A percentile compares a stretch with the other conserved stretches of the same genome.
phyloP scores from a whole-genome alignment of 1,140 invertebrate species.

The Probaryconus sp. region DNA sequence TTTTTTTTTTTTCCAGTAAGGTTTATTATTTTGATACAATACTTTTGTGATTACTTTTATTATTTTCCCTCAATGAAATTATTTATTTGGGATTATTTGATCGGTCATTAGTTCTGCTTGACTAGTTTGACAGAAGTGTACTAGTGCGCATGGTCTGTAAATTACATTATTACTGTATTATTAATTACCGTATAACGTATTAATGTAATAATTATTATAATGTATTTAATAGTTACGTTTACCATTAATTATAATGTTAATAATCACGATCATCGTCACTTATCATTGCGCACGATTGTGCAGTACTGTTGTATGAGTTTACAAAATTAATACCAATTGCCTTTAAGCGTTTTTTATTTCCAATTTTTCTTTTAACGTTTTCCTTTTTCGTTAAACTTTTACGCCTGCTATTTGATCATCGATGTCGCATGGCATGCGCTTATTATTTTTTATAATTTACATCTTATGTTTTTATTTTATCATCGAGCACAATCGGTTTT shows the following conservation, averaged over 20 bases:
- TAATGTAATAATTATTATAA: slow-evolving; percentile 57
- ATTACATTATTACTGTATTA: slow-evolving; percentile 61
- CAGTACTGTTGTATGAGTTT: slow-evolving; percentile 41
- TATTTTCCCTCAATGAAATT: slow-evolving; percentile 1
- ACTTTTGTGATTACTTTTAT: slow-evolving; percentile 36
- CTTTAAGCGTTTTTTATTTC: slow-evolving; percentile 45
- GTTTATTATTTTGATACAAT: slow-evolving; percentile 24
- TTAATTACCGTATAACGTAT: slow-evolving; percentile 50
- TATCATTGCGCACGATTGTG: not conserved
- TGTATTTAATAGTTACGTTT: slow-evolving; percentile 54
- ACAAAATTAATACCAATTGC: slow-evolving; percentile 32
- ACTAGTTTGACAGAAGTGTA: slow-evolving; percentile 70
- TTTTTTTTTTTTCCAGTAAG: slow-evolving; percentile 21
- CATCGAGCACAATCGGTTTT: slow-evolving; percentile 3
- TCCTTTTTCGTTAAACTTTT: slow-evolving; percentile 3
- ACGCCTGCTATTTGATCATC: slow-evolving; percentile 36
- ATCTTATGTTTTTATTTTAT: slow-evolving; percentile 5
- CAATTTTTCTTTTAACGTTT: slow-evolving; percentile 26
- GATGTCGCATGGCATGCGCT: slow-evolving; percentile 72
- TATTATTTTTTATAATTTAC: slow-evolving; percentile 24
- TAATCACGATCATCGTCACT: slow-evolving; percentile 49
- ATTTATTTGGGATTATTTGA: slow-evolving; percentile 43
- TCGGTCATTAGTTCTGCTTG: slow-evolving; percentile 71
- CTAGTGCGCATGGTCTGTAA: slow-evolving; percentile 77
- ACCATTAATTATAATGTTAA: slow-evolving; percentile 46